phyloP scores from a whole-genome alignment of 2,113 vertebrate species.

The Nibea albiflora region DNA sequence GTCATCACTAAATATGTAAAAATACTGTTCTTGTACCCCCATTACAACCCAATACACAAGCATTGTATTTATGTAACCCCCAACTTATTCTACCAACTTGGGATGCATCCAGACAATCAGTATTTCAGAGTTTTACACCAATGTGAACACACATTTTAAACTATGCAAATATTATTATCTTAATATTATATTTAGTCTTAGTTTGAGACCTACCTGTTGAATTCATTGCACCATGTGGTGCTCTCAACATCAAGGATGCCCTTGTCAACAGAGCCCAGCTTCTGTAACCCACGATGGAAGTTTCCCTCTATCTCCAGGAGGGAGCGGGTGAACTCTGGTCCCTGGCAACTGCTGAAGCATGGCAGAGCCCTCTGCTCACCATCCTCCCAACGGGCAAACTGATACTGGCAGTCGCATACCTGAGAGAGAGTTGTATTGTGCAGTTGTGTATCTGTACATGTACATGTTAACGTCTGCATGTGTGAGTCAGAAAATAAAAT shows the following conservation, averaged over 20 bases:
- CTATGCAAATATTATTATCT: too few relatives aligned
- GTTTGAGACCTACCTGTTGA: constrained; percentile 80
- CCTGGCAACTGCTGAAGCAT: constrained; percentile 84
- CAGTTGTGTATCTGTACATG: neutral
- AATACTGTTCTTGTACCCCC: too few relatives aligned
- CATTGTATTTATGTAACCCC: too few relatives aligned
- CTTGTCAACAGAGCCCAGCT: constrained; percentile 76
- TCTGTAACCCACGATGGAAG: constrained; percentile 82
- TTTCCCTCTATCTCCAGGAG: constrained; percentile 86
- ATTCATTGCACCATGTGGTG: constrained; percentile 86
- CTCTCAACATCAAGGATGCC: constrained; percentile 87
- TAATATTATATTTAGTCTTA: neutral
- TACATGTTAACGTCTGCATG: neutral
- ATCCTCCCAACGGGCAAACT: constrained; percentile 89
- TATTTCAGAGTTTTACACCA: neutral
- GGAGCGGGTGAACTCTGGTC: constrained; percentile 81
- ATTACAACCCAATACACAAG: neutral
- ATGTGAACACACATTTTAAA: neutral
- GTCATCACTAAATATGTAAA: constrained; percentile 1
- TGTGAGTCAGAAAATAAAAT: constrained; percentile 2
- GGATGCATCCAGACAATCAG: neutral
- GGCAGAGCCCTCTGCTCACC: constrained; percentile 85
- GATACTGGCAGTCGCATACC: constrained; percentile 91
- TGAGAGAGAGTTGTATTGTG: constrained; percentile 47
- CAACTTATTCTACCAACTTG: too few relatives aligned